A percentile compares a stretch with the other conserved stretches of the same genome.
Conservation (phyloP, 2,888 invertebrate genomes). For the Pemphredon lugubris region DNA sequence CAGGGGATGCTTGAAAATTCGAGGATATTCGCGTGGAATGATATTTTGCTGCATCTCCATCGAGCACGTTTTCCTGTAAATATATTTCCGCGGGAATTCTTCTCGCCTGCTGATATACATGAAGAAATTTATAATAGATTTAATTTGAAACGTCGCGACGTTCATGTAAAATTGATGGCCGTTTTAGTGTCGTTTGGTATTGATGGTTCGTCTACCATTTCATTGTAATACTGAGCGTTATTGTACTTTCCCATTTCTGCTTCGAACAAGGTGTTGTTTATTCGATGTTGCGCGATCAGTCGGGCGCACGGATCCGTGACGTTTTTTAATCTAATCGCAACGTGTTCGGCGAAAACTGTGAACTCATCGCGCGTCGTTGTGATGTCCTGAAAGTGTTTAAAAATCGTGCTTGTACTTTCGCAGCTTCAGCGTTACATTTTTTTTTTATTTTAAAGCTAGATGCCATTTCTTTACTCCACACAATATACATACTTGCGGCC, state of each 20-base stretch:
- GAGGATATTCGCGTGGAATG: neutral
- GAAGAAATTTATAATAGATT: no score
- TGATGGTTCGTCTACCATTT: no score
- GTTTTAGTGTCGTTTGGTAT: no score
- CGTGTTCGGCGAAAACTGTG: conserved; percentile 44
- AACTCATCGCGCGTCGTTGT: conserved; percentile 39
- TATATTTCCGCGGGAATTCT: no score
- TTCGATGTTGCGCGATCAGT: conserved; percentile 42
- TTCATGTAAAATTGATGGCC: no score
- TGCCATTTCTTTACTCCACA: no score
- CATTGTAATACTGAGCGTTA: conserved; percentile 11
- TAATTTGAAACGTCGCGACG: no score
- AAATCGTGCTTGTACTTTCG: no score
- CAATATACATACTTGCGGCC: conserved; percentile 10
- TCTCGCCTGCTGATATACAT: no score
- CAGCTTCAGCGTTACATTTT: no score
- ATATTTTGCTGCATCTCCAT: neutral
- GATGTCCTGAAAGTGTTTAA: conserved; percentile 28
- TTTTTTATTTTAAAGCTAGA: no score
- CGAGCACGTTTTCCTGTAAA: no score
- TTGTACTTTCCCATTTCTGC: conserved; percentile 47
- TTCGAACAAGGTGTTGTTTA: conserved; percentile 45
- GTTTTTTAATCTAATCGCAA: conserved; percentile 39
- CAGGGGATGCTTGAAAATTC: neutral
- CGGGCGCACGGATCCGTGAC: conserved; percentile 29